A percentile compares a stretch with the other conserved stretches of the same genome.
Conservation (phyloP, 1,140 invertebrate genomes). For the Drosophila nigrodunni region DNA sequence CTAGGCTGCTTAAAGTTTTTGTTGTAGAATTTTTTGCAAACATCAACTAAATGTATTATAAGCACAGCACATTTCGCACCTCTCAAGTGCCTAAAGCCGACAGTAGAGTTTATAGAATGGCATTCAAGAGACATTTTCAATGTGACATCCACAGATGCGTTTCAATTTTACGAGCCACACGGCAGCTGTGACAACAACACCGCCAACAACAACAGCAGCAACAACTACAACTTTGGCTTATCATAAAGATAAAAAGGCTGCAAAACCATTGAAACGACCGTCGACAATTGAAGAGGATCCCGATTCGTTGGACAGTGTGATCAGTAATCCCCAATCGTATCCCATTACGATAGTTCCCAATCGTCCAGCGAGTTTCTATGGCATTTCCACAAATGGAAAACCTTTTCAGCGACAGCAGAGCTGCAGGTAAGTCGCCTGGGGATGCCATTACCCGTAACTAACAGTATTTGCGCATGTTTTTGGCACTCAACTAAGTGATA, state of each 20-base stretch:
- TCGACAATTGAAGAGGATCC: slow-evolving; percentile 76
- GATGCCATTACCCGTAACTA: slow-evolving; percentile 31
- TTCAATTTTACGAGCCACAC: slow-evolving; percentile 69
- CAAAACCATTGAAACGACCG: slow-evolving; percentile 64
- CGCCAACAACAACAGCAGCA: slow-evolving; percentile 17
- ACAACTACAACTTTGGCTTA: slow-evolving; percentile 5
- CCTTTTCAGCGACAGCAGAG: slow-evolving; percentile 70
- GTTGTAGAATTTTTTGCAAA: slow-evolving; percentile 24
- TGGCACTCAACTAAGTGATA: slow-evolving; percentile 52
- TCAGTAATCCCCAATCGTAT: slow-evolving; percentile 82
- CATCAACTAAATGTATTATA: slow-evolving; percentile 19
- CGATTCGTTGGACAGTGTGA: slow-evolving; percentile 83
- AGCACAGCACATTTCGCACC: slow-evolving; percentile 55
- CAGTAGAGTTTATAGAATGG: slow-evolving; percentile 19
- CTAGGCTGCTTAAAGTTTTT: slow-evolving; percentile 14
- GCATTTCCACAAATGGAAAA: slow-evolving; percentile 64
- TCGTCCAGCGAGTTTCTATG: slow-evolving; percentile 74
- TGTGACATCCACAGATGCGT: slow-evolving; percentile 62
- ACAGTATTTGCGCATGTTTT: slow-evolving; percentile 22
- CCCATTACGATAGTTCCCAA: slow-evolving; percentile 83
- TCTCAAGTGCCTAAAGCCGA: slow-evolving; percentile 20
- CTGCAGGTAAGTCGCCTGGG: slow-evolving; percentile 71
- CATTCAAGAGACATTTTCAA: slow-evolving; percentile 37
- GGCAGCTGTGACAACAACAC: slow-evolving; percentile 38
- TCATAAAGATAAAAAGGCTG: slow-evolving; percentile 45